Evolutionary conservation across 2,888 invertebrate genomes (phyloP).

Genomic region (Campoletis raptor): DNA sequence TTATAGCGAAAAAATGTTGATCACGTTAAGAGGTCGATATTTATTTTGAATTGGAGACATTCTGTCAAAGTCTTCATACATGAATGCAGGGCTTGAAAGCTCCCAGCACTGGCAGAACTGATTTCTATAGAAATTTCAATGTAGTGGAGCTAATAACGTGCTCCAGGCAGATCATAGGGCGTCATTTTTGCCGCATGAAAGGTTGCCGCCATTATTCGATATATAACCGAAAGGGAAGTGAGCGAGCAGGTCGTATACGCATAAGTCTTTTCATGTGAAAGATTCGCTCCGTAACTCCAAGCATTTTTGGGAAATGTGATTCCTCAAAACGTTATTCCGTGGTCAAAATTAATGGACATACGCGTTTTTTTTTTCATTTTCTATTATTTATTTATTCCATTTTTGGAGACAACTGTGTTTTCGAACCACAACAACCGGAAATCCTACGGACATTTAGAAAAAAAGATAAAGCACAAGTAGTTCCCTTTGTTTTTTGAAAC

Average conservation of each 20-base stretch:
- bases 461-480: too few relatives aligned
- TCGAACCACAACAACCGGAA: too few relatives aligned
- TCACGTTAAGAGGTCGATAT: not conserved
- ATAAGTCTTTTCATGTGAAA: not conserved
- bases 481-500: too few relatives aligned
- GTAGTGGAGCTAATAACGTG: slow-evolving; percentile 57
- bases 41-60: not conserved
- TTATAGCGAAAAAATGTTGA: not conserved
- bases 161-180: slow-evolving; percentile 34
- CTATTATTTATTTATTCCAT: not conserved
- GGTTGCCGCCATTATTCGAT: slow-evolving; percentile 54
- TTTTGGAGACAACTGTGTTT: too few relatives aligned
- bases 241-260: slow-evolving; percentile 30
- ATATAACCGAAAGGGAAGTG: slow-evolving; percentile 33
- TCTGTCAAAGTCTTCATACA: not conserved
- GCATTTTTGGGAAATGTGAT: not conserved
- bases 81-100: not conserved
- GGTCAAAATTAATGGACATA: not conserved
- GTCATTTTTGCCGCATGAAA: slow-evolving; percentile 56
- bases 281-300: not conserved
- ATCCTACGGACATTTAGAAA: too few relatives aligned
- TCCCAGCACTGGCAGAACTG: slow-evolving; percentile 25
- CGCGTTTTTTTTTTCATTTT: not conserved
- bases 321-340: not conserved
- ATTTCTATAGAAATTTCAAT: slow-evolving; percentile 41